phyloP scores from a whole-genome alignment of 2,113 vertebrate species.

The Ploceus nigricollis region DNA sequence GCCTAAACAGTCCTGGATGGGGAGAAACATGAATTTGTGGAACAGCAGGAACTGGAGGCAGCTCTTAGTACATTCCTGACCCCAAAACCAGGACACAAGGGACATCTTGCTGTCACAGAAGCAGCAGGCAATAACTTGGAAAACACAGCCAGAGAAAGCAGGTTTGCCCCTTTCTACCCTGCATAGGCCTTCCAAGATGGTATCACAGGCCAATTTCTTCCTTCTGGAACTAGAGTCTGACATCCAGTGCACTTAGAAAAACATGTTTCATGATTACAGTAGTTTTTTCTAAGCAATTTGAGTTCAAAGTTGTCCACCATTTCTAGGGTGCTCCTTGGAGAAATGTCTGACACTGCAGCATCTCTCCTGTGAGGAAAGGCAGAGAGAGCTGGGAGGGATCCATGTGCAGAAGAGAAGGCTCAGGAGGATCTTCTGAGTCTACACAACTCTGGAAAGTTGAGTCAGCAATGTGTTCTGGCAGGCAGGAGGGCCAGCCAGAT shows the following conservation, averaged over 20 bases:
- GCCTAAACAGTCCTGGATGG: not conserved
- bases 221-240: not conserved
- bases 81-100: not conserved
- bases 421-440: not conserved
- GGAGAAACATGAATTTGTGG: not conserved
- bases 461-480: not conserved
- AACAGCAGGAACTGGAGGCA: not conserved
- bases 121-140: not conserved
- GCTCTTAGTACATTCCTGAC: not conserved
- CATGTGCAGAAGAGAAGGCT: not conserved
- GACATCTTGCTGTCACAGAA: not conserved
- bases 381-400: not conserved
- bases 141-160: not conserved
- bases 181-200: not conserved
- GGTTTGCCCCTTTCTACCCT: not conserved
- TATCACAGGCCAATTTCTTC: not conserved
- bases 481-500: not conserved
- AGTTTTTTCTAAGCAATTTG: not conserved
- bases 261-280: not conserved
- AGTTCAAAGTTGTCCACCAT: not conserved
- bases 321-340: not conserved
- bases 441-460: not conserved
- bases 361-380: not conserved
- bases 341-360: not conserved
- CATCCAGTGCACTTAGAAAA: not conserved